phyloP scores from a whole-genome alignment of 2,113 vertebrate species.

The Phyllostomus hastatus region DNA sequence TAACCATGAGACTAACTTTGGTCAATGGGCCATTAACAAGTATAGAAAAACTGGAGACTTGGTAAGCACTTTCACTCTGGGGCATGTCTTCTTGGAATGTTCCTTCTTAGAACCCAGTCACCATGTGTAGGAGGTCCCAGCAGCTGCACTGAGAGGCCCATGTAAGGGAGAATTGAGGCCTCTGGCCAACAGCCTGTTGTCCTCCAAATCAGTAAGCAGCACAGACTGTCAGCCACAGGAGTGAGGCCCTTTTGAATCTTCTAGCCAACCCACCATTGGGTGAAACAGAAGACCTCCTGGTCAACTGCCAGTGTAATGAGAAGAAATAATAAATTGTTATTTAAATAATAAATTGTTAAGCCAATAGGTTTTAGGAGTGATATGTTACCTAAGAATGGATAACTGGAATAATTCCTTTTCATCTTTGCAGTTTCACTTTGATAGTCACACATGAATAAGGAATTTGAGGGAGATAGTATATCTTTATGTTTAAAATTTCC shows the following conservation, averaged over 20 bases:
- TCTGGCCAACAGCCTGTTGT: not conserved
- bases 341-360: not conserved
- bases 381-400: not conserved
- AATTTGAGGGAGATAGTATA: not conserved
- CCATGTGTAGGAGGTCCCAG: not conserved
- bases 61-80: not conserved
- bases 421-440: not conserved
- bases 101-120: not conserved
- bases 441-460: not conserved
- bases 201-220: not conserved
- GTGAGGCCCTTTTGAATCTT: not conserved
- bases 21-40: not conserved
- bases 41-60: not conserved
- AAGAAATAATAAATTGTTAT: not conserved
- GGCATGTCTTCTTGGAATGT: not conserved
- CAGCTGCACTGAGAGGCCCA: not conserved
- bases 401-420: not conserved
- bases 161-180: not conserved
- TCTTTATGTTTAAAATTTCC: not conserved
- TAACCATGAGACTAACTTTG: not conserved
- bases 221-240: too few relatives aligned
- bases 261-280: not conserved
- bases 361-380: not conserved
- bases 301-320: not conserved
- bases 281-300: not conserved